Percentiles rank a stretch among this genome's conserved stretches.
These are phyloP conservation scores for Leptura quadrifasciata DNA, from an alignment of 2,888 invertebrate genomes.

Conservation along the genomic window DNA sequence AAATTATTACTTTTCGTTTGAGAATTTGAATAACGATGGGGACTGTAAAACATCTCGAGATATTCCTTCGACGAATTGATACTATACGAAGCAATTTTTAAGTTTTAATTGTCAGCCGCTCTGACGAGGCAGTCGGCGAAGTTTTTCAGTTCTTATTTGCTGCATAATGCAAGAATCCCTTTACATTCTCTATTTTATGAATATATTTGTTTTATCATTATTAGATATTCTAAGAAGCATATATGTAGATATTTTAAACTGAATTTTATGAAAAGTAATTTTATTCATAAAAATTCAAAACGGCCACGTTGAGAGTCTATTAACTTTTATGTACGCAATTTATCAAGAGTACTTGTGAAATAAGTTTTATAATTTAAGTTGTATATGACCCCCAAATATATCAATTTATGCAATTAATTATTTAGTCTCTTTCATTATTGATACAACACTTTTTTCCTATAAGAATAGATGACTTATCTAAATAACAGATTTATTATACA, in stretches of 20 bases:
- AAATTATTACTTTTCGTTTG: slow-evolving; percentile 48
- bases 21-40: slow-evolving; percentile 43
- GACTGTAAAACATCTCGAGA: slow-evolving; percentile 49
- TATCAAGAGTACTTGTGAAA: neutral
- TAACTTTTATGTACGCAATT: neutral
- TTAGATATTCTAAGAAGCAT: slow-evolving; percentile 3
- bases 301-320: neutral
- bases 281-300: neutral
- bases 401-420: too few species aligned
- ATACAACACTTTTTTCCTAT: too few species aligned
- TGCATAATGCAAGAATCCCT: slow-evolving; percentile 25
- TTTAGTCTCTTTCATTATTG: too few species aligned
- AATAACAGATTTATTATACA: too few species aligned
- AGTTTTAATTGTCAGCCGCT: slow-evolving; percentile 42
- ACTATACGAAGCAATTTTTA: slow-evolving; percentile 36
- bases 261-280: neutral
- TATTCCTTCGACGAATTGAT: slow-evolving; percentile 26
- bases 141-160: slow-evolving; percentile 23
- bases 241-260: slow-evolving; percentile 18
- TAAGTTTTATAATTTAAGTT: neutral
- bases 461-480: too few species aligned
- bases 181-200: neutral
- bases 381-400: neutral
- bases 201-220: slow-evolving; percentile 2
- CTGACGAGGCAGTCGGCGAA: too few species aligned